A percentile compares a stretch with the other conserved stretches of the same genome.
Evolutionary conservation across 2,113 vertebrate genomes (phyloP).

Genomic region (Peromyscus maniculatus): DNA sequence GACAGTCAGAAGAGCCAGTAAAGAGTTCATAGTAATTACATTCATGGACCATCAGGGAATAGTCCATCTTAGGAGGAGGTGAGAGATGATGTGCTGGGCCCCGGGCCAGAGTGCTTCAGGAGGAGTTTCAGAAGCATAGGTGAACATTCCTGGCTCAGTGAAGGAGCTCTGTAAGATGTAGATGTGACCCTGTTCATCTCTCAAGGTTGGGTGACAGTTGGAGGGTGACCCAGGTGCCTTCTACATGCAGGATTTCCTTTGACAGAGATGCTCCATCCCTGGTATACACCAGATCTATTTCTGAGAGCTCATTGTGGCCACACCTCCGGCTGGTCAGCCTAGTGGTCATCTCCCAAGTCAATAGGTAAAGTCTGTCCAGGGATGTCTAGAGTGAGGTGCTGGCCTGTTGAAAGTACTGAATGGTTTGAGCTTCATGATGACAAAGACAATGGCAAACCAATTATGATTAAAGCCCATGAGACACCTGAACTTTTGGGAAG

Average conservation of each 20-base stretch:
- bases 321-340: rapidly evolving
- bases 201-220: too few species aligned
- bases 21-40: background rate
- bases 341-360: background rate
- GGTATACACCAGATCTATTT: background rate
- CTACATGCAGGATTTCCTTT: background rate
- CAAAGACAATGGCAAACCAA: background rate
- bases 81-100: rapidly evolving
- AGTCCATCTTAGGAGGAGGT: background rate
- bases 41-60: background rate
- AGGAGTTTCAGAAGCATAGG: background rate
- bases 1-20: background rate
- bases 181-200: background rate
- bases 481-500: background rate
- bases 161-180: background rate
- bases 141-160: background rate
- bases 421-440: background rate
- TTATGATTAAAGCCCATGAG: background rate
- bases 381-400: background rate
- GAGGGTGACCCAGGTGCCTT: background rate
- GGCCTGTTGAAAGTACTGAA: background rate
- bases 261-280: too few species aligned
- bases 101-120: background rate
- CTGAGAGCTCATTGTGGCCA: too few species aligned
- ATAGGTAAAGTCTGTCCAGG: rapidly evolving